Base-by-base conservation (phyloP, 2,113 vertebrate genomes). In the Bombycilla garrulus region DNA sequence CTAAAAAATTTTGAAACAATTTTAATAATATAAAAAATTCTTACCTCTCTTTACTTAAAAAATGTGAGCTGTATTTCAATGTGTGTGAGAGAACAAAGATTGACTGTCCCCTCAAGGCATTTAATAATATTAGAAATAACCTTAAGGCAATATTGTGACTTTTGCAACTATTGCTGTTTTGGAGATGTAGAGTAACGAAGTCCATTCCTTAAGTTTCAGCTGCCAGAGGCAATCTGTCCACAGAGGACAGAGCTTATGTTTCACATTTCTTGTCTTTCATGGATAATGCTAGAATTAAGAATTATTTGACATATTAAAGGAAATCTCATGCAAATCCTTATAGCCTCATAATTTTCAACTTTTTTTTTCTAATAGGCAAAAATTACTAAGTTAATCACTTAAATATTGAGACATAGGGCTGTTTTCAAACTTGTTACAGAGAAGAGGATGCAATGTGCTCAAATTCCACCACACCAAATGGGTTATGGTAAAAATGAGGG, bases 101-200 rank as follows among this genome's bases (percentile, higher is more conserved):
- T 3, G 23, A 33, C 81, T 86, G 67, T 88, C 71, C 81, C 94
- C 92, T 95, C 31, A 90, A 96, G 96, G 93, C 66, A 71, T 94
- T 92, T 88, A 64, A 33, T 94, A 95, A 74, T 82, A 96, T 88
- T 88, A 95, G 76, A 96, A 95, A 94, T 66, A 96, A 90, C 90
- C 95, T 96, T 93, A 87, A 94, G 94, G 92, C 95, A 74, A 81
- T 92, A 88, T 48, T 93, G 79, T 81, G 92, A 83, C 85, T 93
- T 94, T 94, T 95, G 92, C 91, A 94, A 82, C 79, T 91, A 85
- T 33, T 73, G 44, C 82, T 95, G 57, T 81, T 85, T 79, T 83
- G 48, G 80, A 96, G 62, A 84, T 82, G 88, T 87, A 95, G 64
- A 28, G 66, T 74, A 67, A 93, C 1, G 2, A 73, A 87, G 67